phyloP scores from a whole-genome alignment of 2,888 invertebrate species.

The Cataglyphis rosenhaueri region DNA sequence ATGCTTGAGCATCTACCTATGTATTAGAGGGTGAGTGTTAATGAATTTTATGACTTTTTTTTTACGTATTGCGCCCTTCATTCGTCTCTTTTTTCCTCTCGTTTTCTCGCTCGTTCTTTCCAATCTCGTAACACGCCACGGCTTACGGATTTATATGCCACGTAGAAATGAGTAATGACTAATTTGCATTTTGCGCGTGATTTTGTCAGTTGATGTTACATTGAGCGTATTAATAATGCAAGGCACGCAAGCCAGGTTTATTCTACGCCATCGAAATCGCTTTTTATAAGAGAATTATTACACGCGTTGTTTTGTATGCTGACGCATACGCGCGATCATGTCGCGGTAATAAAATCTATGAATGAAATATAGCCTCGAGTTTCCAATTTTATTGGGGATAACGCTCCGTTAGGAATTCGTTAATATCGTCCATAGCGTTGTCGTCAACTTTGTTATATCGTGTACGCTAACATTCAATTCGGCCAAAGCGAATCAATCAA shows the following conservation, averaged over 20 bases:
- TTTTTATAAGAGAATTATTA: constrained; percentile 55
- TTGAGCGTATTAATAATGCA: constrained; percentile 82
- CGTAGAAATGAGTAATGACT: constrained; percentile 75
- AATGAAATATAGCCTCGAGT: constrained; percentile 34
- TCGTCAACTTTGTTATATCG: background rate
- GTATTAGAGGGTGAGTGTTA: constrained; percentile 22
- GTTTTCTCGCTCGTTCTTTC: constrained; percentile 17
- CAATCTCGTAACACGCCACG: constrained; percentile 24
- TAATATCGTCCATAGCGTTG: constrained; percentile 20
- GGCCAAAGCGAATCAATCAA: background rate
- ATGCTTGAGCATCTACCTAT: background rate
- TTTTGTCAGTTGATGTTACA: constrained; percentile 77
- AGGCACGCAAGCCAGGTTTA: constrained; percentile 64
- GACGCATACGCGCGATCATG: constrained; percentile 14
- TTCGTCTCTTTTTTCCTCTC: constrained; percentile 8
- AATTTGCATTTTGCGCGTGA: constrained; percentile 83
- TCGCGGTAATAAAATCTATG: constrained; percentile 37
- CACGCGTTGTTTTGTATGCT: constrained; percentile 45
- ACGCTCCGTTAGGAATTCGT: background rate
- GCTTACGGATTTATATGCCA: constrained; percentile 67
- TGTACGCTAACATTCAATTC: background rate
- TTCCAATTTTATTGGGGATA: background rate
- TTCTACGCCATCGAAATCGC: constrained; percentile 43
- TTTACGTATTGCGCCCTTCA: background rate
- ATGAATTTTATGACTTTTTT: constrained; percentile 37